These are phyloP conservation scores for Dromiciops gliroides DNA, from an alignment of 2,113 vertebrate species.

Conservation along the genomic window DNA sequence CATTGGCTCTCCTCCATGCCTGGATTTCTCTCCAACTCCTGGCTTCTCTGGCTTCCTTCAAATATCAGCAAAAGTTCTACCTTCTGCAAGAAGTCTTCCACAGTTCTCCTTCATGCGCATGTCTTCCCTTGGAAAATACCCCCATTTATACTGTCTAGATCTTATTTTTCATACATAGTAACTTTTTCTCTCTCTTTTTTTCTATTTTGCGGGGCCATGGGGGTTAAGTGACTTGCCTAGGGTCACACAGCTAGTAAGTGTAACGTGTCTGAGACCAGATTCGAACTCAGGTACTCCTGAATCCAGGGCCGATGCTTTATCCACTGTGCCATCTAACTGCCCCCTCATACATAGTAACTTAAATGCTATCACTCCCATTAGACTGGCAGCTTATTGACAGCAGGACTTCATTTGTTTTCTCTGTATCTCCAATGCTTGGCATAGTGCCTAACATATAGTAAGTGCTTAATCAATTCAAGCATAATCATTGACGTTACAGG, in stretches of 20 bases:
- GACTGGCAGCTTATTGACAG: not conserved
- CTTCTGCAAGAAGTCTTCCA: not conserved
- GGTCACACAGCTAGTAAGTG: no score
- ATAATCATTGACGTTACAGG: slow-evolving; percentile 83
- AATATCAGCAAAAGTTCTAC: not conserved
- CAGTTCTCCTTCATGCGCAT: not conserved
- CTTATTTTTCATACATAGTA: not conserved
- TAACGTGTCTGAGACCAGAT: no score
- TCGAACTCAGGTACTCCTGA: no score
- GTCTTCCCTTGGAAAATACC: not conserved
- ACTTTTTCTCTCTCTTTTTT: no score
- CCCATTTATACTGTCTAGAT: not conserved
- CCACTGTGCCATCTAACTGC: no score
- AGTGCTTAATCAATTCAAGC: not conserved
- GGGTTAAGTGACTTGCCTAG: no score
- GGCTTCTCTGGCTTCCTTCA: not conserved
- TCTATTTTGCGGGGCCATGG: no score
- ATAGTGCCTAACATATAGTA: not conserved
- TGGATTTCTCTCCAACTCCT: not conserved
- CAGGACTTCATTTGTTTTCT: not conserved
- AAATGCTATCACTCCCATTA: not conserved
- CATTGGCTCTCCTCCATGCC: not conserved
- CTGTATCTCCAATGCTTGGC: not conserved
- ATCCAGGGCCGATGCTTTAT: no score
- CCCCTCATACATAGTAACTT: not conserved